A percentile compares a stretch with the other conserved stretches of the same genome.
phyloP scores from a whole-genome alignment of 2,113 vertebrate species.

The Sprattus sprattus region DNA sequence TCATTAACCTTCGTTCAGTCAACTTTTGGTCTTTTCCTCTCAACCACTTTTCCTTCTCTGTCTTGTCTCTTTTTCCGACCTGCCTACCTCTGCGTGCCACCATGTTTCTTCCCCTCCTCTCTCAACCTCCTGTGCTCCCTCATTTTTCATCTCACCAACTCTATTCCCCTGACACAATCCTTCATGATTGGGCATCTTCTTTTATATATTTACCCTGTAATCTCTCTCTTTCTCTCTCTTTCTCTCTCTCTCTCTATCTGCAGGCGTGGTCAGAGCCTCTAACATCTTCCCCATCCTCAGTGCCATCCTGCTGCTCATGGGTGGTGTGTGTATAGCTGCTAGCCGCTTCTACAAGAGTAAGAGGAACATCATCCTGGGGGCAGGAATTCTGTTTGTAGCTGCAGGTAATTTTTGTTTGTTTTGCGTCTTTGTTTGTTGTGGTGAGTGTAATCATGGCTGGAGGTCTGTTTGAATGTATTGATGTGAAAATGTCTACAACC shows the following conservation, averaged over 20 bases:
- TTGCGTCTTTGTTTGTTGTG: not conserved
- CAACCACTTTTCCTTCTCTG: not conserved
- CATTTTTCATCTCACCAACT: constrained; percentile 7
- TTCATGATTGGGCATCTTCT: not conserved
- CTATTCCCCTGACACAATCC: not conserved
- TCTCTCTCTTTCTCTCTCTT: not conserved
- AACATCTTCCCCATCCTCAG: constrained; percentile 96
- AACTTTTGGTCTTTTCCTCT: not conserved
- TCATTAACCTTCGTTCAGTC: constrained; percentile 11
- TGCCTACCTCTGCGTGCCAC: not conserved
- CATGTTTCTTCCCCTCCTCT: not conserved
- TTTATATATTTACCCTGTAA: not conserved
- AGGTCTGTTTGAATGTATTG: not conserved
- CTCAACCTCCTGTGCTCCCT: not conserved
- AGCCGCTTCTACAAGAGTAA: constrained; percentile 91
- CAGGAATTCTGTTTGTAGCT: constrained; percentile 91
- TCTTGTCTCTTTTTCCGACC: not conserved
- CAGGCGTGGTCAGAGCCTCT: constrained; percentile 91
- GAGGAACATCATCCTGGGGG: constrained; percentile 90
- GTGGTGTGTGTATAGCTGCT: constrained; percentile 89
- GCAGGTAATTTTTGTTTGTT: constrained; percentile 74
- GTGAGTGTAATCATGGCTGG: not conserved
- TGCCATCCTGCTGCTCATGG: constrained; percentile 88
- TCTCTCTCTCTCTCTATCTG: constrained; percentile 17
- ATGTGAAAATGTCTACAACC: not conserved